Evolutionary conservation across 2,888 invertebrate genomes (phyloP), one percentile per base, ranked within the genome.

Genomic region (Ceriagrion tenellum): DNA sequence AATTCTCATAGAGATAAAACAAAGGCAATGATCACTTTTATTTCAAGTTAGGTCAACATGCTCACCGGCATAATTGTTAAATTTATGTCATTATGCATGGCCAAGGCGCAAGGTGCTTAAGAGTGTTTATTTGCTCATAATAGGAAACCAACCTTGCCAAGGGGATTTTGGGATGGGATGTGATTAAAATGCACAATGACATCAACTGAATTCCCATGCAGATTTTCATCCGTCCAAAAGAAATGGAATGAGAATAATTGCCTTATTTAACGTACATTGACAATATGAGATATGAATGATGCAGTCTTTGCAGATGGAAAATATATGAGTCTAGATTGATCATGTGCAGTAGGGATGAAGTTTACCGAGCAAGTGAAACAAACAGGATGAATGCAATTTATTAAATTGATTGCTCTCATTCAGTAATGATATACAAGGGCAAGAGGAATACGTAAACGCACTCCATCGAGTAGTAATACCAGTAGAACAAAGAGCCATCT

Each of bases 51-150:
- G 69, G 35, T 35, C 35, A n/a, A 81, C 16, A 35, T 18, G 18
- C 16, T 30, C 12, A 81, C 81, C 35, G n/a, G 35, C 13, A 35
- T 16, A 35, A 16, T 4, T 26, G 8, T 12, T 16, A 81, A 47
- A 93, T 69, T 47, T 93, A 20, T 63, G 40, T n/a, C n/a, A 69
- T 16, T 69, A 55, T 93, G 74, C 93, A 93, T 93, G 55, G 93
- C 93, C 93, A 93, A 93, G 93, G 93, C 47, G 93, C 93, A 69
- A 69, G n/a, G 18, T 91, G 40, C 4, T 69, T 16, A 35, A 47
- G 47, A 47, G n/a, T 93, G 40, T 35, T 81, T 26, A 16, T 35
- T 35, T 2, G 35, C 16, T 35, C 10, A 10, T 35, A 13, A 81
- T 81, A 81, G 0, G 35, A 35, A 81, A n/a, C 69, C n/a, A 69